Conservation (phyloP, 2,113 vertebrate genomes). For the Pseudorhombus dupliciocellatus region DNA sequence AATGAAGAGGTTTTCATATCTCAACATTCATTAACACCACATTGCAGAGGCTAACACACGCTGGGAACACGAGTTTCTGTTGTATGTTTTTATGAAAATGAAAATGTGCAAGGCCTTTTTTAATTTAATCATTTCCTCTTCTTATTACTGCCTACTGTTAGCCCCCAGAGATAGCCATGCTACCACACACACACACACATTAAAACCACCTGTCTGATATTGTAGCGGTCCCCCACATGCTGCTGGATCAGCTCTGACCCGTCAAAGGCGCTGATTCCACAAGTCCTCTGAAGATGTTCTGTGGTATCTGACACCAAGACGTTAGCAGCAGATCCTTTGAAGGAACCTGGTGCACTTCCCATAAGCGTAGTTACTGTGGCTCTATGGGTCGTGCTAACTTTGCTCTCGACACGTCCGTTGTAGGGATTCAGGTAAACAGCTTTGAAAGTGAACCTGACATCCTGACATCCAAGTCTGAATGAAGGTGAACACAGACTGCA, state of each 20-base stretch:
- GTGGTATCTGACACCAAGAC: conserved; percentile 11
- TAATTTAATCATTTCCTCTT: not conserved
- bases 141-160: not conserved
- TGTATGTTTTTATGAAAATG: not conserved
- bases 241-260: not conserved
- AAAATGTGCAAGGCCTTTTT: not conserved
- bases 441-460: not conserved
- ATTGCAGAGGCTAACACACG: not conserved
- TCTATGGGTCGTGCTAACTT: not conserved
- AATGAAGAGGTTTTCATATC: conserved; percentile 5
- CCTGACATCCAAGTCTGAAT: too few relatives aligned
- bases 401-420: not conserved
- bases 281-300: conserved; percentile 4
- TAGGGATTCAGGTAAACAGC: not conserved
- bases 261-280: not conserved
- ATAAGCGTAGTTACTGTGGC: not conserved
- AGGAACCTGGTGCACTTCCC: conserved; percentile 1
- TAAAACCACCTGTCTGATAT: not conserved
- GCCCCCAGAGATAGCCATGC: not conserved
- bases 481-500: not conserved
- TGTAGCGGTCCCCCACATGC: not conserved
- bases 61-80: not conserved
- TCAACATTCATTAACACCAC: conserved; percentile 1
- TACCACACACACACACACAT: not conserved
- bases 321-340: conserved; percentile 3